A percentile compares a stretch with the other conserved stretches of the same genome.
phyloP scores from a whole-genome alignment of 2,113 vertebrate genomes.

The Triplophysa siluroides region DNA sequence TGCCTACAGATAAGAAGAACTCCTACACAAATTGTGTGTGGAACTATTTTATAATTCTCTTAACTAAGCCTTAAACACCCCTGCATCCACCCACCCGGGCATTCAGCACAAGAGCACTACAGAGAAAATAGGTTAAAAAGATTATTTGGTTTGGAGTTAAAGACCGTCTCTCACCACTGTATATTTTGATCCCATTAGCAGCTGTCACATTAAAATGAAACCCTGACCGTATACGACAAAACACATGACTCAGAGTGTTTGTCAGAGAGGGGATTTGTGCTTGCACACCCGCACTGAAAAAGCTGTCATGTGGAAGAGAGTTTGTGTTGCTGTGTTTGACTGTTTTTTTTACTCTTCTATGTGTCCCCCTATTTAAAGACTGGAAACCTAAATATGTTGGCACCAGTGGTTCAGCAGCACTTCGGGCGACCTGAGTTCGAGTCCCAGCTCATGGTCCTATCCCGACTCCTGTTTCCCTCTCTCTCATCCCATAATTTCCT shows the following conservation, averaged over 20 bases:
- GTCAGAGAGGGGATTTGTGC: neutral
- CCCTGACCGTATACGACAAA: slow-evolving; percentile 5
- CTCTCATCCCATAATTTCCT: too few relatives aligned
- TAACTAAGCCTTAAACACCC: slow-evolving; percentile 10
- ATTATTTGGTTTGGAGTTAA: neutral
- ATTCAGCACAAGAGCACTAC: neutral
- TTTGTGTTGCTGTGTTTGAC: neutral
- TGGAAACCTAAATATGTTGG: too few relatives aligned
- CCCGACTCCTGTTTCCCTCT: too few relatives aligned
- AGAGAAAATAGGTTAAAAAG: neutral
- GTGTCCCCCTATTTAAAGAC: neutral
- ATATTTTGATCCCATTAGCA: neutral
- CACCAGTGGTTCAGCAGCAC: too few relatives aligned
- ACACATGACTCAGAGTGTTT: neutral
- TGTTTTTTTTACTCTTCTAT: neutral
- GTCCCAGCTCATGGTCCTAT: too few relatives aligned
- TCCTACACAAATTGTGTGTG: slow-evolving; percentile 35
- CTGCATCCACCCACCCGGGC: slow-evolving; percentile 3
- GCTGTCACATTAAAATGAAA: neutral
- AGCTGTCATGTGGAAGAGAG: slow-evolving; percentile 1
- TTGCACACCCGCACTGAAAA: slow-evolving; percentile 8
- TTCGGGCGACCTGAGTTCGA: too few relatives aligned
- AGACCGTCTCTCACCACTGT: neutral
- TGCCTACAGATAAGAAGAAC: slow-evolving; percentile 10
- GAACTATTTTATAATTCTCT: slow-evolving; percentile 13